phyloP scores from a whole-genome alignment of 2,888 invertebrate genomes.

The Spilarctia lutea region DNA sequence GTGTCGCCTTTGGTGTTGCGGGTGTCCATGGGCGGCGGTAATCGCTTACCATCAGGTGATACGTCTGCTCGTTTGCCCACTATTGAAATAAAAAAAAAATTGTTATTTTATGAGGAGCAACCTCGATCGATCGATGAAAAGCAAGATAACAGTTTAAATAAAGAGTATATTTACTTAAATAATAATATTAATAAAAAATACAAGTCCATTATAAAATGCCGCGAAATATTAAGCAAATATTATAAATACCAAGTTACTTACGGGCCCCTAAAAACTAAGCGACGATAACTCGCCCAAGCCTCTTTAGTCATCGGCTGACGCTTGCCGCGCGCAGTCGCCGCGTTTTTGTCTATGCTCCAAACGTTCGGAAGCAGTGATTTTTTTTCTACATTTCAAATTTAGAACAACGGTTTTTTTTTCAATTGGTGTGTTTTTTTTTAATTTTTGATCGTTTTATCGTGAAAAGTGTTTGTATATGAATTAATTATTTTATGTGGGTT shows the following conservation, averaged over 20 bases:
- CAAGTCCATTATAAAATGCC: background rate
- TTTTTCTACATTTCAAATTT: constrained; percentile 8
- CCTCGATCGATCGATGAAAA: background rate
- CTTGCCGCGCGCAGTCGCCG: constrained; percentile 43
- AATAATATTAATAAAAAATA: background rate
- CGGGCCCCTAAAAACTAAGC: constrained; percentile 44
- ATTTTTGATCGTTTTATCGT: constrained; percentile 17
- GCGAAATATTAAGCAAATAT: constrained; percentile 7
- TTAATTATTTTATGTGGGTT: background rate
- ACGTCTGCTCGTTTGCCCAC: too few relatives aligned
- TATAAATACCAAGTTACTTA: constrained; percentile 1
- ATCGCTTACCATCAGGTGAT: too few relatives aligned
- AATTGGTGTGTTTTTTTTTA: constrained; percentile 19
- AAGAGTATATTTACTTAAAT: background rate
- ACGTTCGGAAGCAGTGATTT: constrained; percentile 45
- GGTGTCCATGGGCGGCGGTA: too few relatives aligned
- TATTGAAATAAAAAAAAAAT: too few relatives aligned
- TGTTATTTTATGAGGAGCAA: background rate
- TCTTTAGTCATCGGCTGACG: constrained; percentile 40
- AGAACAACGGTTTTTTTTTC: constrained; percentile 16
- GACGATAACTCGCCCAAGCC: constrained; percentile 37
- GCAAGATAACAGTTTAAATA: too few relatives aligned
- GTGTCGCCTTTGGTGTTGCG: too few relatives aligned
- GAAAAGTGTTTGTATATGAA: constrained; percentile 25
- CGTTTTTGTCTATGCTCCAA: constrained; percentile 33